A percentile compares a stretch with the other conserved stretches of the same genome.
Evolutionary conservation across 2,888 invertebrate species (phyloP).

Genomic region (Pandemis heparana): DNA sequence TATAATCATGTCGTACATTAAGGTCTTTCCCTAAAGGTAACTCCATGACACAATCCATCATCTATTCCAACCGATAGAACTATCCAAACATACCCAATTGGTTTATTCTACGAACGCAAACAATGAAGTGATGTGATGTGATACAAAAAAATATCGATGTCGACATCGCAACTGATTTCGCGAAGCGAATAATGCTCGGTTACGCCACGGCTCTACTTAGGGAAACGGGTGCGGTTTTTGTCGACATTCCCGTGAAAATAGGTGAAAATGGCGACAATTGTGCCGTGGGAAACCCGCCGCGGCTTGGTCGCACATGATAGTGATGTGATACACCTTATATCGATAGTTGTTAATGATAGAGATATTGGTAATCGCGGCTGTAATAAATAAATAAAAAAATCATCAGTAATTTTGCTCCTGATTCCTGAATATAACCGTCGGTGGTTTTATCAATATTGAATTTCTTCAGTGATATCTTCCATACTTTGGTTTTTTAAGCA

Average conservation of each 20-base stretch:
- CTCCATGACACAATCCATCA: not conserved
- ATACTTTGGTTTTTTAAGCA: no score
- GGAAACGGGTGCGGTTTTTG: constrained; percentile 73
- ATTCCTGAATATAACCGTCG: no score
- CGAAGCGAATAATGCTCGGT: constrained; percentile 62
- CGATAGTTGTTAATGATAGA: constrained; percentile 19
- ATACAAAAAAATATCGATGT: constrained; percentile 53
- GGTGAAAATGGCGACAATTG: constrained; percentile 73
- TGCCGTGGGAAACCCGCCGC: constrained; percentile 70
- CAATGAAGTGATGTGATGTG: constrained; percentile 54
- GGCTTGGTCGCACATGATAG: constrained; percentile 62
- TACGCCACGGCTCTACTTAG: constrained; percentile 62
- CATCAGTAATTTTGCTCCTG: no score
- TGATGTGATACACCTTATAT: constrained; percentile 53
- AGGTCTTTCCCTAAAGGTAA: not conserved
- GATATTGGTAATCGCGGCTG: no score
- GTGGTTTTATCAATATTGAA: no score
- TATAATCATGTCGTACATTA: no score
- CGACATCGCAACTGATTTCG: constrained; percentile 57
- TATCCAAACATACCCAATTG: constrained; percentile 40
- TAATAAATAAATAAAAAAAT: no score
- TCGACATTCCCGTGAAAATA: constrained; percentile 69
- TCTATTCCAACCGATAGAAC: constrained; percentile 2
- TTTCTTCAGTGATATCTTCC: no score
- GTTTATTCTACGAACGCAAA: constrained; percentile 38